phyloP scores from a whole-genome alignment of 2,113 vertebrate genomes.

The Lepus europaeus region DNA sequence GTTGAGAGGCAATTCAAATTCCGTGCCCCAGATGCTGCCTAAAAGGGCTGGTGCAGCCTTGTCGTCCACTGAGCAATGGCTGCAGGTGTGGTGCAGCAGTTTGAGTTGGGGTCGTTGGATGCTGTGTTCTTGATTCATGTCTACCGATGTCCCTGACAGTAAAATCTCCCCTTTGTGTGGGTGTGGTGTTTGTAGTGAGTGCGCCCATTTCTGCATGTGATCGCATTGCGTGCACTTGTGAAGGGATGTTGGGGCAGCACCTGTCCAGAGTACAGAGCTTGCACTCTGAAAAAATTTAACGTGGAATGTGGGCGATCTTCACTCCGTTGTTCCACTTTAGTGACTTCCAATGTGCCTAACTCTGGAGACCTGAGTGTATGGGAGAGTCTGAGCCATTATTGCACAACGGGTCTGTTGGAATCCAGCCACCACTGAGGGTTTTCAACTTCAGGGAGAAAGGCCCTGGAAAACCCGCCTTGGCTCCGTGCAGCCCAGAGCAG shows the following conservation, averaged over 20 bases:
- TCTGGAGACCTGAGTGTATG: conserved; percentile 36
- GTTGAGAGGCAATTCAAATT: not conserved
- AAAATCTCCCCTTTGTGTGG: not conserved
- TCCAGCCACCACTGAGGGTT: conserved; percentile 58
- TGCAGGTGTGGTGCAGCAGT: not conserved
- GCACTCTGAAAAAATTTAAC: conserved; percentile 37
- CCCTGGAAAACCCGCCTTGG: conserved; percentile 44
- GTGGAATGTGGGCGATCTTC: conserved; percentile 10
- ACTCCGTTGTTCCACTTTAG: conserved; percentile 65
- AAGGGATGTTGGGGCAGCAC: not conserved
- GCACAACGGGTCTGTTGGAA: conserved; percentile 64
- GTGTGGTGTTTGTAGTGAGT: too few relatives aligned
- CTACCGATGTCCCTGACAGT: not conserved
- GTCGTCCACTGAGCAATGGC: not conserved
- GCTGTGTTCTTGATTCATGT: not conserved
- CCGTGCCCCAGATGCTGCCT: not conserved
- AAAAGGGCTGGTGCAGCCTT: conserved; percentile 3
- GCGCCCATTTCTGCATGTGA: accelerated
- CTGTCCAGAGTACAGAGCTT: not conserved
- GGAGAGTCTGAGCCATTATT: conserved; percentile 63
- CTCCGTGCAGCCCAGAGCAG: conserved; percentile 71
- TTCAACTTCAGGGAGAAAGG: conserved; percentile 58
- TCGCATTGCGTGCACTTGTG: accelerated
- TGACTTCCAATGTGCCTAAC: conserved; percentile 39
- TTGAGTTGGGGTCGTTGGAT: not conserved